Conservation (phyloP, 2,888 invertebrate genomes). For the Crematogaster levior region DNA sequence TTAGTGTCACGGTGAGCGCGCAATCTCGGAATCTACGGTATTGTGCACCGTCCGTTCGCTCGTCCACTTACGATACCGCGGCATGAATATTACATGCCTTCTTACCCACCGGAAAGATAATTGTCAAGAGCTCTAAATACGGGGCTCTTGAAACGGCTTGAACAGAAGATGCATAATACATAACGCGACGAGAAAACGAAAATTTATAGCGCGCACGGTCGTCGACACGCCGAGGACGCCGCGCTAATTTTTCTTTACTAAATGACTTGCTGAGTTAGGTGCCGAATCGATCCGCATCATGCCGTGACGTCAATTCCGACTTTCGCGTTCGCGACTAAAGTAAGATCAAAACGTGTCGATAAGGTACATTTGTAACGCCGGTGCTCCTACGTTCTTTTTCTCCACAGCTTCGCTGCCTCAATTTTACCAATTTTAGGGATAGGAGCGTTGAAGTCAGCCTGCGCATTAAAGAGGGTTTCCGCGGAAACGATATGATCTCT, state of each 20-base stretch:
- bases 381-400: neutral
- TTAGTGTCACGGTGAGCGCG: slow-evolving; percentile 85
- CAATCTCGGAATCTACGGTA: slow-evolving; percentile 84
- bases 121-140: slow-evolving; percentile 85
- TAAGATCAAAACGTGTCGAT: neutral
- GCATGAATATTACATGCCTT: slow-evolving; percentile 85
- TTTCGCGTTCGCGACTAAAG: neutral
- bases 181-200: slow-evolving; percentile 80
- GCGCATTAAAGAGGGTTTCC: slow-evolving; percentile 65
- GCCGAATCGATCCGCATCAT: slow-evolving; percentile 56
- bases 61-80: slow-evolving; percentile 78
- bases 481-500: slow-evolving; percentile 71
- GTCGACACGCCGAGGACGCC: slow-evolving; percentile 53
- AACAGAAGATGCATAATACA: slow-evolving; percentile 84
- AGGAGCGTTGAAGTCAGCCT: slow-evolving; percentile 59
- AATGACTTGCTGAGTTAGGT: slow-evolving; percentile 43
- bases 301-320: neutral
- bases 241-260: slow-evolving; percentile 63
- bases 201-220: slow-evolving; percentile 78
- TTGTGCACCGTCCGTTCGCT: slow-evolving; percentile 78
- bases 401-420: neutral
- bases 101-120: slow-evolving; percentile 85
- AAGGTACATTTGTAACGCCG: neutral
- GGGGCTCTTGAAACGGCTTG: slow-evolving; percentile 76
- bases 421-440: slow-evolving; percentile 32